Evolutionary conservation across 2,888 invertebrate species (phyloP), one percentile per base, ranked within the genome.

Genomic region (Phymatocera aterrima): DNA sequence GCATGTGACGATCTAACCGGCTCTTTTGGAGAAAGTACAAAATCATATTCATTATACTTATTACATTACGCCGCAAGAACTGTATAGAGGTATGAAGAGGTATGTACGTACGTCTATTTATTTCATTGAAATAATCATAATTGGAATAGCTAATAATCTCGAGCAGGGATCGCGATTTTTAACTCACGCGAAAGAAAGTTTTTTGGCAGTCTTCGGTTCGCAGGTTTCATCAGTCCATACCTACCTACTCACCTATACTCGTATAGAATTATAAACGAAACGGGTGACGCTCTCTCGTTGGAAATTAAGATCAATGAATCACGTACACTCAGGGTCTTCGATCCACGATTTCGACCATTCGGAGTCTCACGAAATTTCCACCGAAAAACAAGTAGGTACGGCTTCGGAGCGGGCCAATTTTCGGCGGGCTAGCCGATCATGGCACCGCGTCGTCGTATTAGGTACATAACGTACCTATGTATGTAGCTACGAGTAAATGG

Each of bases 131-230:
- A 68, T 68, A 68, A 68, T 68, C 43, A 68, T 68, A 68, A 68
- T 68, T 68, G 68, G 24, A 68, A 68, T 68, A 46, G 46, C 68
- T 68, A 68, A 68, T 68, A 68, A 68, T 68, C 24, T 68, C 68
- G 40, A 51, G 70, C 48, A 48, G 34, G 18, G 2, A 18, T 48
- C 18, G 18, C 10, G 8, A 31, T 51, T 48, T 51, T 10, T 18
- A 18, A 48, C 34, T 34, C 70, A 72, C 48, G 70, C 12, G 72
- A 51, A 51, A 72, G 72, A 72, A 72, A 72, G 72, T 48, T 72
- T 60, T n/a, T 48, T 34, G 72, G 43, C 72, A 72, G 31, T 72
- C 68, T 51, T 48, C 48, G 10, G 18, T 51, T n/a, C 12, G 34
- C 61, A 24, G 3, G 21, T 64, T 34, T 37, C 61, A 34, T 34